These are phyloP conservation scores for Linyphia triangularis DNA, from an alignment of 2,888 invertebrate species.

Conservation along the genomic window DNA sequence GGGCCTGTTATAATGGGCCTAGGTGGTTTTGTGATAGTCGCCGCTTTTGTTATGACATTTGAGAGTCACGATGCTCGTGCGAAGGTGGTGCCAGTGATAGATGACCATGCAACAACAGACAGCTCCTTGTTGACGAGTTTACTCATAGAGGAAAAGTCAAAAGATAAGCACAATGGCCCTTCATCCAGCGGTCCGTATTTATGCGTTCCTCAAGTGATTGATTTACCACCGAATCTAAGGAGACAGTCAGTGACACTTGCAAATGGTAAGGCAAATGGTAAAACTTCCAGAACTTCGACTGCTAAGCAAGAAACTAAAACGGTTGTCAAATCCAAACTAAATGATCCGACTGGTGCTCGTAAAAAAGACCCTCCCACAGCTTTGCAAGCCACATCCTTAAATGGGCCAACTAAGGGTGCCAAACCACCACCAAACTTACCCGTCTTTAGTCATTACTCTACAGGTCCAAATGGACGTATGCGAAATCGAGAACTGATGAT, in stretches of 20 bases:
- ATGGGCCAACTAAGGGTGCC: constrained; percentile 36
- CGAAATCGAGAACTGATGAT: constrained; percentile 71
- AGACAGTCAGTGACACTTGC: constrained; percentile 61
- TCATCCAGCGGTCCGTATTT: constrained; percentile 60
- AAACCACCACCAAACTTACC: constrained; percentile 65
- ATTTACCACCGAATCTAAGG: constrained; percentile 42
- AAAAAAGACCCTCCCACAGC: constrained; percentile 11
- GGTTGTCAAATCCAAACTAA: constrained; percentile 16
- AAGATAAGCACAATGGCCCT: constrained; percentile 64
- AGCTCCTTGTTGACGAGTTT: constrained; percentile 63
- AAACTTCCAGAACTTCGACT: neutral
- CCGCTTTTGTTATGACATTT: constrained; percentile 99
- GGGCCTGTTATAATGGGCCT: constrained; percentile 98
- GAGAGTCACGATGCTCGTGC: constrained; percentile 96
- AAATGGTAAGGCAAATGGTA: constrained; percentile 7
- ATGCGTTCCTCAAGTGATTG: constrained; percentile 64
- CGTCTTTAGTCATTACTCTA: constrained; percentile 9
- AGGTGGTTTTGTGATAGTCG: constrained; percentile 97
- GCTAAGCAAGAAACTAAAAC: constrained; percentile 14
- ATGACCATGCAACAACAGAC: constrained; percentile 66
- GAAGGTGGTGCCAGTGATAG: constrained; percentile 88
- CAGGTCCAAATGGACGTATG: constrained; percentile 43
- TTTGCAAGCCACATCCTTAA: neutral
- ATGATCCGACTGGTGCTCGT: constrained; percentile 15
- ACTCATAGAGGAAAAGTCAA: constrained; percentile 45